phyloP scores from a whole-genome alignment of 1,140 invertebrate genomes.

The Helicoverpa armigera region DNA sequence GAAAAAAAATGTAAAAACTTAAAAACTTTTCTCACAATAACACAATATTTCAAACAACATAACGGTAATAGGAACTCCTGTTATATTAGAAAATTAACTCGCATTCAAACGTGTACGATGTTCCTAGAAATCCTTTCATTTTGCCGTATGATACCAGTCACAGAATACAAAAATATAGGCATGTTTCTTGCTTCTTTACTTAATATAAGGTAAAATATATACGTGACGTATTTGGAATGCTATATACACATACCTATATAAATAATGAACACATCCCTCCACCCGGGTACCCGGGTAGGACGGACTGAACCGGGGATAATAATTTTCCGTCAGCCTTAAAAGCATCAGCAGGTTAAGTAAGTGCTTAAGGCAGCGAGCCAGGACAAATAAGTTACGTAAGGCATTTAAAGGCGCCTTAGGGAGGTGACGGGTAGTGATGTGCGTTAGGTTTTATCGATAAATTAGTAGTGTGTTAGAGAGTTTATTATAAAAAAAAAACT shows the following conservation, averaged over 20 bases:
- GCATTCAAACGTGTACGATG: background rate
- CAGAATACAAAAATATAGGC: conserved; percentile 2
- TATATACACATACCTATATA: conserved; percentile 4
- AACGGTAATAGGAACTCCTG: too few species aligned
- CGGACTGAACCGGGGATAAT: conserved; percentile 33
- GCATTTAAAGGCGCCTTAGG: conserved; percentile 38
- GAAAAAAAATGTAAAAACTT: too few species aligned
- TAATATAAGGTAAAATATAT: background rate
- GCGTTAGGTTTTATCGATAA: background rate
- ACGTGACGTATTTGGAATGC: background rate
- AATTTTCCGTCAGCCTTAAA: conserved; percentile 43
- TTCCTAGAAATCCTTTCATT: background rate
- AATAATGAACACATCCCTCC: conserved; percentile 30
- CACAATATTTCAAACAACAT: too few species aligned
- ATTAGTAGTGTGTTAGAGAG: background rate
- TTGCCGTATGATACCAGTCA: background rate
- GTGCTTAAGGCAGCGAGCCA: conserved; percentile 47
- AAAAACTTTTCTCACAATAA: too few species aligned
- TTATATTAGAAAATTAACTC: too few species aligned
- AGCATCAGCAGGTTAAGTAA: conserved; percentile 45
- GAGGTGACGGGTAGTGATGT: conserved; percentile 22
- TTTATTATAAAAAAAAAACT: background rate
- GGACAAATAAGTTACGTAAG: conserved; percentile 50
- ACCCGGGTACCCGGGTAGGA: too few species aligned
- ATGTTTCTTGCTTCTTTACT: background rate